Conservation (phyloP, 2,797 vertebrate species). For the Notoglanidium macrostoma region DNA sequence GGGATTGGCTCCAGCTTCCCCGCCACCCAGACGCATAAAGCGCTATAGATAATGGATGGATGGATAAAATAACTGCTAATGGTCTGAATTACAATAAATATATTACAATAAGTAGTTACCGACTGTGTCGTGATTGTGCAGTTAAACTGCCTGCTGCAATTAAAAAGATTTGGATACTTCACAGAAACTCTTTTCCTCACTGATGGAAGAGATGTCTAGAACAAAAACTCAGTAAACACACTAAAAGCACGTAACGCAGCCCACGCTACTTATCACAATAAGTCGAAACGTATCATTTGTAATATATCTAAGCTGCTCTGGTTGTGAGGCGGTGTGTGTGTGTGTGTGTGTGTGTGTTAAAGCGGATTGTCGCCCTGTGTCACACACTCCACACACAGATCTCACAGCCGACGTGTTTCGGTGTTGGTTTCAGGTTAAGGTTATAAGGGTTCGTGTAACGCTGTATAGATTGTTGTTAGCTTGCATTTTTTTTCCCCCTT, state of each 20-base stretch:
- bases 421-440: not conserved
- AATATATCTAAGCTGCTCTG: not conserved
- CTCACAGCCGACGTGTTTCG: not conserved
- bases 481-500: conserved; percentile 10
- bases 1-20: no score
- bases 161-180: not conserved
- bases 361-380: not conserved
- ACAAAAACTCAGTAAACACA: no score
- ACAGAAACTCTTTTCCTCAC: not conserved
- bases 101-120: not conserved
- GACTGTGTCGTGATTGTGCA: not conserved
- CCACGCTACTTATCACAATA: not conserved
- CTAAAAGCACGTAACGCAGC: not conserved
- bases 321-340: conserved; percentile 1
- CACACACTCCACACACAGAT: not conserved
- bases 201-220: no score
- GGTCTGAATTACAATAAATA: not conserved
- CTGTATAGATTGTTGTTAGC: conserved; percentile 29
- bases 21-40: no score
- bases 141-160: not conserved
- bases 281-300: not conserved
- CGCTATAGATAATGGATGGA: not conserved
- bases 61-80: not conserved
- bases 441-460: not conserved
- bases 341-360: not conserved